These are phyloP conservation scores for Hoplostethus mediterraneus DNA, from an alignment of 2,797 vertebrate genomes.

Conservation along the genomic window DNA sequence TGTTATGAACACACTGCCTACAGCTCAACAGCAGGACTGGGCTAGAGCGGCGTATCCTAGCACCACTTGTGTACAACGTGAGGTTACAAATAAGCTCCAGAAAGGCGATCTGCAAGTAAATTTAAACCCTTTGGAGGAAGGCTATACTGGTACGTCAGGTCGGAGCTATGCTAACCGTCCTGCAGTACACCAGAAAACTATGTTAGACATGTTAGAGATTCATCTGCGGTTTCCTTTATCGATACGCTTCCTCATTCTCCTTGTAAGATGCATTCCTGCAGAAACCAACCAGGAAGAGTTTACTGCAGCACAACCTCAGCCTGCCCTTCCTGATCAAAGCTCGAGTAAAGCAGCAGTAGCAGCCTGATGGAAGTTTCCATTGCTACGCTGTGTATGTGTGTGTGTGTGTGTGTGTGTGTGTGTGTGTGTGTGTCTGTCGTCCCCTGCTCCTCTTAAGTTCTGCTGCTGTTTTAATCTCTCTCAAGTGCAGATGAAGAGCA, in stretches of 20 bases:
- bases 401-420: constrained; percentile 5
- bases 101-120: neutral
- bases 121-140: neutral
- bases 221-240: too few species aligned
- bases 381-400: constrained; percentile 7
- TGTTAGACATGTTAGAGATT: neutral
- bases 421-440: constrained; percentile 22
- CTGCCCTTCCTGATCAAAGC: constrained; percentile 19
- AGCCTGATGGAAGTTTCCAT: constrained; percentile 54
- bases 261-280: neutral
- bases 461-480: constrained; percentile 48
- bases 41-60: neutral
- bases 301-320: constrained; percentile 8
- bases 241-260: neutral
- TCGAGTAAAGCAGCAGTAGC: constrained; percentile 1
- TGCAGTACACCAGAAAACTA: neutral
- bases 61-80: neutral
- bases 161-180: neutral
- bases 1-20: constrained; percentile 46
- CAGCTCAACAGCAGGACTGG: constrained; percentile 24
- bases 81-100: constrained; percentile 7
- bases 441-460: constrained; percentile 20
- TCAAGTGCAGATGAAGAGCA: constrained; percentile 42
- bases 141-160: neutral
- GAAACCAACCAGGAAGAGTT: neutral